Evolutionary conservation across 1,140 invertebrate genomes (phyloP), one percentile per base, ranked within the genome.

Genomic region (Archivesica marissinica): DNA sequence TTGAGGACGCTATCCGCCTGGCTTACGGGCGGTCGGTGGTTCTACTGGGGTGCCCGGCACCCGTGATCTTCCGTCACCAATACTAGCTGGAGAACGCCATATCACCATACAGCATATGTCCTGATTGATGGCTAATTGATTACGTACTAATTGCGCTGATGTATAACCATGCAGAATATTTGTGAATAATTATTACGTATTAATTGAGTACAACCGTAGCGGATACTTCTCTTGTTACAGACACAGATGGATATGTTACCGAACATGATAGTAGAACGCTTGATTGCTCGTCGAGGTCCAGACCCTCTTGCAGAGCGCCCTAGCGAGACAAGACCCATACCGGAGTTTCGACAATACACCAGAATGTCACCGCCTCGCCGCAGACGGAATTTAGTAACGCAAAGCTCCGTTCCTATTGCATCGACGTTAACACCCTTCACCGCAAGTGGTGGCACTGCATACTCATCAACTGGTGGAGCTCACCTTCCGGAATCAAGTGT

Each of bases 201-300:
- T n/a, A n/a, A n/a, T n/a, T n/a, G n/a, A n/a, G n/a, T n/a, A n/a
- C n/a, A n/a, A n/a, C n/a, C n/a, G n/a, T n/a, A n/a, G n/a, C n/a
- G n/a, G n/a, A n/a, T n/a, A n/a, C n/a, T 17, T n/a, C 7, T 9
- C n/a, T 68, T 38, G 41, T 80, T 66, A 7, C 41, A 81, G 78
- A 56, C 70, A n/a, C 80, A 83, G 38, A 83, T 83, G 70, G 68
- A 83, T 20, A 72, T 83, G 68, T 35, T 83, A 9, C 80, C 80
- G 9, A 83, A 72, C 38, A 83, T 83, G 80, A 83, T 83, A 15
- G 80, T 83, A 3, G 80, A 83, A 17, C 33, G 80, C 25, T 33
- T 83, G 39, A 56, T 83, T 0, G 80, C 80, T 0, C 28, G 80
- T 17, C 80, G 68, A 35, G n/a, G n/a, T n/a, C 35, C n/a, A 7